Percentiles rank a stretch among this genome's conserved stretches.
Conservation (phyloP, 2,888 invertebrate species). For the Lepidocyrtinus sp. region DNA sequence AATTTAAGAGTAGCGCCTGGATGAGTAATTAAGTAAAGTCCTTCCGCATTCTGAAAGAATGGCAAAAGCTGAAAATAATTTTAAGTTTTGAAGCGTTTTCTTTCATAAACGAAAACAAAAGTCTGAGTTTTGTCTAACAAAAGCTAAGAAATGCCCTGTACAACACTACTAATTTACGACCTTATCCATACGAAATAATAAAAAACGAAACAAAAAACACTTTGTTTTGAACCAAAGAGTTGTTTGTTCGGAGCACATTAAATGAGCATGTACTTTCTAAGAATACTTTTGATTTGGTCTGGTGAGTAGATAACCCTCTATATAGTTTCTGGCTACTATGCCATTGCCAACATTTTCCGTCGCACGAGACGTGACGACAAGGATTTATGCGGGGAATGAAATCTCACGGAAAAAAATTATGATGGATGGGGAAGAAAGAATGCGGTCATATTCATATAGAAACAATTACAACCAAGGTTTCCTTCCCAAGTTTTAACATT, state of each 20-base stretch:
- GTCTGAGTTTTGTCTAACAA: too few relatives aligned
- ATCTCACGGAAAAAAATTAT: background rate
- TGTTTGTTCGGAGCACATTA: background rate
- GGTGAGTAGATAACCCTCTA: background rate
- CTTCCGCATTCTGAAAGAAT: too few relatives aligned
- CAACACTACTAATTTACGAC: too few relatives aligned
- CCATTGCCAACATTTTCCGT: conserved; percentile 25
- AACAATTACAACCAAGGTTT: too few relatives aligned
- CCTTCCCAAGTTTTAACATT: too few relatives aligned
- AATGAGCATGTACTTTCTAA: conserved; percentile 45
- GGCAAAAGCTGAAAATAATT: too few relatives aligned
- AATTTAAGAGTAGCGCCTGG: too few relatives aligned
- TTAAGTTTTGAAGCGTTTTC: too few relatives aligned
- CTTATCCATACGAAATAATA: too few relatives aligned
- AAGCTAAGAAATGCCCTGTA: too few relatives aligned
- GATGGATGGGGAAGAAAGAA: conserved; percentile 22
- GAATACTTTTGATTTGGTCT: conserved; percentile 10
- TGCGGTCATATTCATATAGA: background rate
- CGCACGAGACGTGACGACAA: conserved; percentile 54
- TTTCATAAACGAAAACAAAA: too few relatives aligned
- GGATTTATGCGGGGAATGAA: conserved; percentile 34
- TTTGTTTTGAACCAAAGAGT: conserved; percentile 11
- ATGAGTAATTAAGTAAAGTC: too few relatives aligned
- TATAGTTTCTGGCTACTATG: background rate
- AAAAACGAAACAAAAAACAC: background rate